Percentiles rank a stretch among this genome's conserved stretches.
These are phyloP conservation scores for Tridacna crocea DNA, from an alignment of 2,888 invertebrate species.

Conservation along the genomic window DNA sequence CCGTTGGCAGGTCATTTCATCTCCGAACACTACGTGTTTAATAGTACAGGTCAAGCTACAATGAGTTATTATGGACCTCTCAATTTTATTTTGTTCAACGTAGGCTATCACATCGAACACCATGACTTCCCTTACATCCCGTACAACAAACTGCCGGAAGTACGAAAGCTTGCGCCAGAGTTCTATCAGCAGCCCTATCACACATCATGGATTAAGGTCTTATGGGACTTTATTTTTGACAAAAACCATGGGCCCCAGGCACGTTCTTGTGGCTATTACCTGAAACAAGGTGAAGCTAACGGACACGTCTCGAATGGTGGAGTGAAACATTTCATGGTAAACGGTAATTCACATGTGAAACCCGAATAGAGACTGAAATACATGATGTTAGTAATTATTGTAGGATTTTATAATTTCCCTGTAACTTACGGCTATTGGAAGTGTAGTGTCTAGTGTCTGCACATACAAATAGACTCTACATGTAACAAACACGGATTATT, in stretches of 20 bases:
- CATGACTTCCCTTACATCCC: conserved; percentile 85
- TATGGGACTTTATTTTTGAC: conserved; percentile 97
- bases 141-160: conserved; percentile 80
- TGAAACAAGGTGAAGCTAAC: conserved; percentile 19
- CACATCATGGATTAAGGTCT: conserved; percentile 95
- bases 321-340: neutral
- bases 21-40: conserved; percentile 83
- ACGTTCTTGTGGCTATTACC: conserved; percentile 86
- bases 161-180: conserved; percentile 89
- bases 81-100: conserved; percentile 83
- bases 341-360: conserved; percentile 6
- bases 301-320: conserved; percentile 5
- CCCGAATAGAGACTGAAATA: neutral
- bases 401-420: too few relatives aligned
- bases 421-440: too few relatives aligned
- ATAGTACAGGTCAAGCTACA: conserved; percentile 80
- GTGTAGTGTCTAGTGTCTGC: too few relatives aligned
- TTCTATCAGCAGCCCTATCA: conserved; percentile 98
- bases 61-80: conserved; percentile 84
- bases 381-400: too few relatives aligned
- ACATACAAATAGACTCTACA: too few relatives aligned
- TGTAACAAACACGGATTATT: too few relatives aligned
- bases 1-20: conserved; percentile 84
- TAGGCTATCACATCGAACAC: conserved; percentile 84
- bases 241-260: conserved; percentile 98